Evolutionary conservation across 92 coral and sea anemone species (phyloP), one percentile per base, ranked within the genome.

Genomic region (Porites divaricata): DNA sequence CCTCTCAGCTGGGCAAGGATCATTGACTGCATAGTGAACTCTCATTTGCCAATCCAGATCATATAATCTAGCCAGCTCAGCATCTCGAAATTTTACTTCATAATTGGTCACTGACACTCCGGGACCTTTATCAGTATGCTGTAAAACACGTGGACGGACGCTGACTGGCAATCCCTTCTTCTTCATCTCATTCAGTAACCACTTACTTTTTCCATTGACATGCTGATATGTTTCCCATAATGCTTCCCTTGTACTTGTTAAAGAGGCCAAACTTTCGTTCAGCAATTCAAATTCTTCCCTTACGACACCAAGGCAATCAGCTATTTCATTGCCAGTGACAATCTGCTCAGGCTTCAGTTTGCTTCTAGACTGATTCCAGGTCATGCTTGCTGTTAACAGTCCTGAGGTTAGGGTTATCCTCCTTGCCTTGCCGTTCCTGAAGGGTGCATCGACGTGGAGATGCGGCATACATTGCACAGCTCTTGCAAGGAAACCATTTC

Each of bases 1-100:
- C 57, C 86, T 80, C 69, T 87, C 90, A 63, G 86, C 85, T 80
- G 81, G 90, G 70, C 77, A 80, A 6, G 78, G 81, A 73, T 87
- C 86, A 53, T 80, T 80, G 20, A 75, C 81, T 25, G 90, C 85
- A 72, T 63, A 79, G 80, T 79, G 90, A 48, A 64, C 81, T 73
- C 86, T 72, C 86, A 79, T 80, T 15, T 79, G 81, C 81, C 81
- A 80, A 17, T 79, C 86, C 50, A 53, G 28, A 25, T 81, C 69
- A 74, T 80, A 67, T 1, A 87, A 21, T 74, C 86, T 65, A 1
- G 75, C 86, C n/a, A 87, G 14, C 64, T 87, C 90, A 52, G 86
- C 86, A 74, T 87, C 90, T 52, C 90, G 59, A 20, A 80, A 80
- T 23, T 86, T 87, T 0, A 87, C 90, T 41, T 87, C 90, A 63